Percentiles rank a stretch among this genome's conserved stretches.
Conservation (phyloP, 2,113 vertebrate species). For the Mormoops blainvillei region DNA sequence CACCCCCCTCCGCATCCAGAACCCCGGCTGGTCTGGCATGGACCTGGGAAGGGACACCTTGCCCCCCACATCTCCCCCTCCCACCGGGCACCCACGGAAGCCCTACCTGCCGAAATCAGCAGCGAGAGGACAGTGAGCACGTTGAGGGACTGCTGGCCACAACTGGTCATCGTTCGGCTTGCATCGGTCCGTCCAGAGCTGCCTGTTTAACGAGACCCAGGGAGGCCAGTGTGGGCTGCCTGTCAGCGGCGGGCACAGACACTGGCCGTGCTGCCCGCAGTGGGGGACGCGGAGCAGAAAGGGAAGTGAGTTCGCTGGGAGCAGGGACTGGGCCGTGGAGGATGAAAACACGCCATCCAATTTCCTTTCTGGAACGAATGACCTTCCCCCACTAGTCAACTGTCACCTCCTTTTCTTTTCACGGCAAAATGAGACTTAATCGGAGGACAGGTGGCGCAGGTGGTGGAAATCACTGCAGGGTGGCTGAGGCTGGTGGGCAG, state of each 20-base stretch:
- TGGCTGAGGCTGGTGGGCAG: background rate
- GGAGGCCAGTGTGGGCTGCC: background rate
- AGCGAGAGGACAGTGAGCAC: conserved; percentile 89
- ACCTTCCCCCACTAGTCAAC: background rate
- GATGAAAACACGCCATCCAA: background rate
- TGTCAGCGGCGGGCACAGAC: background rate
- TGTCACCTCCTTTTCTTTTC: background rate
- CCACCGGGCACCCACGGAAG: accelerated
- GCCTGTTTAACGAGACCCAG: conserved; percentile 73
- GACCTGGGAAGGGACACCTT: background rate
- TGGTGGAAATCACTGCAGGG: background rate
- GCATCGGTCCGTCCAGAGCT: conserved; percentile 84
- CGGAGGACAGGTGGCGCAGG: background rate
- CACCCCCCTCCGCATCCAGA: background rate
- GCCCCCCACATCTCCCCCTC: accelerated
- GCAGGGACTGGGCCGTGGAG: accelerated
- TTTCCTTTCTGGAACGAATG: background rate
- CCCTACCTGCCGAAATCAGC: conserved; percentile 90
- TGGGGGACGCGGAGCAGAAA: accelerated
- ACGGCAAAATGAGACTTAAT: background rate
- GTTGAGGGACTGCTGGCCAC: conserved; percentile 91
- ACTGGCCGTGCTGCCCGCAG: background rate
- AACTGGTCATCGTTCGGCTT: conserved; percentile 95
- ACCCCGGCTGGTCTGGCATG: background rate
- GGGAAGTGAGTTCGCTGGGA: accelerated